phyloP scores from a whole-genome alignment of 2,888 invertebrate genomes.

The Pseudococcus jackbeardsleyi region DNA sequence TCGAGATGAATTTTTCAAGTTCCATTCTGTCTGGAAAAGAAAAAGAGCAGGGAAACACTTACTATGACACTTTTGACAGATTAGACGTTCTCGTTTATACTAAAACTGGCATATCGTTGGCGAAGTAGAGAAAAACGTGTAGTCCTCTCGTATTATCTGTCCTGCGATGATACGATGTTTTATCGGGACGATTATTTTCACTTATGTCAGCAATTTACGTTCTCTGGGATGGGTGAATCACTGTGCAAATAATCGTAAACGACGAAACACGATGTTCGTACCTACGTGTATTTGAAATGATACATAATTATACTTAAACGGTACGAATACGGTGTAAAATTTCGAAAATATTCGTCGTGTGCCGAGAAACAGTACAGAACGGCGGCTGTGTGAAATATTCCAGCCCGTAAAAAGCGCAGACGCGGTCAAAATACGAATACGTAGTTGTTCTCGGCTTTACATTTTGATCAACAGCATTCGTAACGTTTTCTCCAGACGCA shows the following conservation, averaged over 20 bases:
- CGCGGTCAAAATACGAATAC: neutral
- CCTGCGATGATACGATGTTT: neutral
- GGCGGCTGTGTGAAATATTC: neutral
- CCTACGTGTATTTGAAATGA: neutral
- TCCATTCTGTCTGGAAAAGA: neutral
- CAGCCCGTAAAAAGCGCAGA: constrained; percentile 47
- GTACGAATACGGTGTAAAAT: neutral
- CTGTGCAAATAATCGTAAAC: neutral
- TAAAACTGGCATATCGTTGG: neutral
- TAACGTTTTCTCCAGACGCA: constrained; percentile 32
- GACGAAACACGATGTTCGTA: neutral
- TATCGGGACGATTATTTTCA: constrained; percentile 8
- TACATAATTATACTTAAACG: neutral
- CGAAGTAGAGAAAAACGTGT: neutral
- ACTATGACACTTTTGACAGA: neutral
- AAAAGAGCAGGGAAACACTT: neutral
- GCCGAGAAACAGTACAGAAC: neutral
- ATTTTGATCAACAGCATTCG: constrained; percentile 54
- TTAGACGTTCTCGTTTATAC: constrained; percentile 10
- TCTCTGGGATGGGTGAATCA: neutral
- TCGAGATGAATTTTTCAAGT: constrained; percentile 19
- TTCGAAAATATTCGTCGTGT: constrained; percentile 23
- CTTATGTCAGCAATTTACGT: constrained; percentile 5
- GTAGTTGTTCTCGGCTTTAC: neutral
- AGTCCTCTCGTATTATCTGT: neutral